Evolutionary conservation across 2,888 invertebrate genomes (phyloP), one percentile per base, ranked within the genome.

Genomic region (Drosophila greeni): DNA sequence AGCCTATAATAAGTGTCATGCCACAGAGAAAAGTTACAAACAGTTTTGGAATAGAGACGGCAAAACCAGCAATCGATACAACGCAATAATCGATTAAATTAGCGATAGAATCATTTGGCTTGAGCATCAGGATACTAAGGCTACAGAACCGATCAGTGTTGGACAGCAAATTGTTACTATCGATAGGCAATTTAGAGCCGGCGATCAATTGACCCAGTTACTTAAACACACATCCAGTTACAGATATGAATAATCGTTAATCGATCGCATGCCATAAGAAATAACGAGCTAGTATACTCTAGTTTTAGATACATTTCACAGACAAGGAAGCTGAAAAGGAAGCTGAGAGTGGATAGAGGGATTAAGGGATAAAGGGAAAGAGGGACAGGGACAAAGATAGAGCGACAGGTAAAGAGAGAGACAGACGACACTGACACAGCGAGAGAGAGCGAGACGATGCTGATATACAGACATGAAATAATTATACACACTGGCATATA

Each of bases 231-330:
- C 11, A n/a, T 16, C 12, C 14, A 18, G 26, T 26, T 36, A 24
- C 49, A 24, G 14, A 34, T 18, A 26, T 36, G 18, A 36, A 18
- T n/a, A 26, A 26, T 48, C 18, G 33, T 26, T 31, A 31, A 45
- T 31, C 42, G 20, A 43, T 12, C 8, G 43, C 45, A 45, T 6
- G 31, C 47, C 47, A 49, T 36, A 49, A 23, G 37, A 43, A 18
- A 40, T 18, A 52, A 14, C 23, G 31, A 64, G 31, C 42, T 49
- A 31, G 40, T 34, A 66, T 34, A 65, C 45, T 60, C 48, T 65
- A 74, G 66, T 54, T 61, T 66, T 64, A 69, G 62, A 69, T 24
- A n/a, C 37, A 51, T 61, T 65, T 70, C 55, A 37, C 23, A 37
- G 31, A 61, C 23, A 45, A 43, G 26, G 52, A 37, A 26, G 29